phyloP scores from a whole-genome alignment of 2,888 invertebrate genomes.

The Harpalus rufipes region DNA sequence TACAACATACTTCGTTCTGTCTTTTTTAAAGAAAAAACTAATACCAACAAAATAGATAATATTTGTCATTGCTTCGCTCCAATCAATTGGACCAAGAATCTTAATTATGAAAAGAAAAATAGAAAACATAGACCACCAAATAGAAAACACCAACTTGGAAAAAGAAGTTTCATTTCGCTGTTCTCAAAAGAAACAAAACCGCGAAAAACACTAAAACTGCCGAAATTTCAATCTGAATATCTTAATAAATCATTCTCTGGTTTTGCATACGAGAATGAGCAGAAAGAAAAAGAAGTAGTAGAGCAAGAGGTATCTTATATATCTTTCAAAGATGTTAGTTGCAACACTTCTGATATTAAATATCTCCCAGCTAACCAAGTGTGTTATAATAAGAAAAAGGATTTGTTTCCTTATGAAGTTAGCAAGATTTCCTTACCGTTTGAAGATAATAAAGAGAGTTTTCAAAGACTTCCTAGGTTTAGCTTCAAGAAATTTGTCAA shows the following conservation, averaged over 20 bases:
- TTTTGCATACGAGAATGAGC: too few species aligned
- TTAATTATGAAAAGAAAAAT: background rate
- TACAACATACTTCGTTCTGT: slow-evolving; percentile 2
- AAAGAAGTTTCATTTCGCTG: background rate
- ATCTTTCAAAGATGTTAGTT: background rate
- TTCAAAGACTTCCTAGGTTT: background rate
- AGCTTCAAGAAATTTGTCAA: background rate
- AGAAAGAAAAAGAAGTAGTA: too few species aligned
- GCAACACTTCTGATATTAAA: background rate
- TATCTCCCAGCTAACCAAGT: background rate
- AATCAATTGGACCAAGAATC: slow-evolving; percentile 1
- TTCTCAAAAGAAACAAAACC: too few species aligned
- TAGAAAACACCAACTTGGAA: slow-evolving; percentile 7
- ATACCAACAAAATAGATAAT: background rate
- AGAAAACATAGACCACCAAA: background rate
- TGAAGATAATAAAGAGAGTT: background rate
- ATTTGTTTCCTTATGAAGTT: background rate
- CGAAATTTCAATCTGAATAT: too few species aligned
- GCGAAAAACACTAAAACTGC: too few species aligned
- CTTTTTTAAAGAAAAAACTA: background rate
- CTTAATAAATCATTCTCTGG: too few species aligned
- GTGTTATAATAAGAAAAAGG: background rate
- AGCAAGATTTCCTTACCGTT: background rate
- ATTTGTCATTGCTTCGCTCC: background rate
- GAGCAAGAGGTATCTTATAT: too few species aligned